Conservation (phyloP, 2,113 vertebrate species). For the Rhinoderma darwinii region DNA sequence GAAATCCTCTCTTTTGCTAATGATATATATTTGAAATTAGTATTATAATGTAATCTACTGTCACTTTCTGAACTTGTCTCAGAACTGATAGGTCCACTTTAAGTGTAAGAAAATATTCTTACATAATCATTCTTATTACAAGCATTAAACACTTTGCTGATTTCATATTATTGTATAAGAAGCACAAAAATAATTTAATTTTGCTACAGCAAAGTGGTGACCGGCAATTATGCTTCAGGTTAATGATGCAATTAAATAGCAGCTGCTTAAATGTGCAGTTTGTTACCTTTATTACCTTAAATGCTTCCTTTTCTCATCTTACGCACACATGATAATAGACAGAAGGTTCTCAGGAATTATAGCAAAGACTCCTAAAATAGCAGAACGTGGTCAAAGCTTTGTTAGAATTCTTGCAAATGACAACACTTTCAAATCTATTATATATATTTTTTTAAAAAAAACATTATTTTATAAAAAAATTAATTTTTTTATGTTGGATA, state of each 20-base stretch:
- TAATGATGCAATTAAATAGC: slow-evolving; percentile 34
- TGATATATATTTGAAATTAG: too few species aligned
- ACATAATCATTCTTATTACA: too few species aligned
- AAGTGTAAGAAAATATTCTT: too few species aligned
- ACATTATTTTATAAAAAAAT: too few species aligned
- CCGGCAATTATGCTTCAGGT: slow-evolving; percentile 9
- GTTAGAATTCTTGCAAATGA: background rate
- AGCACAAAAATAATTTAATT: slow-evolving; percentile 13
- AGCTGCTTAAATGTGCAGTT: background rate
- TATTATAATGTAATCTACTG: too few species aligned
- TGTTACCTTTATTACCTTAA: slow-evolving; percentile 24
- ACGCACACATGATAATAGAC: slow-evolving; percentile 7
- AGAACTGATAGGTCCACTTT: too few species aligned
- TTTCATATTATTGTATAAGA: background rate
- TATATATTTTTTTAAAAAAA: too few species aligned
- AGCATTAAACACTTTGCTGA: too few species aligned
- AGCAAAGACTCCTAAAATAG: background rate
- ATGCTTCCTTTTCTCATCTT: slow-evolving; percentile 40
- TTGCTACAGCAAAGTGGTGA: background rate
- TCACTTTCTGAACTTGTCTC: too few species aligned
- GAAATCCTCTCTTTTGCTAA: too few species aligned
- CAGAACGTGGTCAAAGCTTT: background rate
- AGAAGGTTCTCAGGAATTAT: slow-evolving; percentile 2
- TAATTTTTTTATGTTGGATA: too few species aligned
- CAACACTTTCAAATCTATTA: too few species aligned